Conservation (phyloP, 2,888 invertebrate genomes). For the Arctia plantaginis region DNA sequence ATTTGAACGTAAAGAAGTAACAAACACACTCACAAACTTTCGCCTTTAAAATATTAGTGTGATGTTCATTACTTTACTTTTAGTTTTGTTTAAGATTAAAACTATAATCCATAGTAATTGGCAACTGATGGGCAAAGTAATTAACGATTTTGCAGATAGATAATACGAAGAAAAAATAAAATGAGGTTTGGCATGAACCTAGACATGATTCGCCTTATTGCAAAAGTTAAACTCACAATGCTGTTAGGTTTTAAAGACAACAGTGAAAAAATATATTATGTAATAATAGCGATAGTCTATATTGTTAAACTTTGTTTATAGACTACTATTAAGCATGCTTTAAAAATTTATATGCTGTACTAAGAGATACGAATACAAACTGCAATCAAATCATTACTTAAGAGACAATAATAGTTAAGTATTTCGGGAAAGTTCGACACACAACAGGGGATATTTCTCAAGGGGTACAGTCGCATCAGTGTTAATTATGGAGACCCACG, state of each 20-base stretch:
- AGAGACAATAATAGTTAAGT: neutral
- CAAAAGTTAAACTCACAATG: neutral
- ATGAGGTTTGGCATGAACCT: too few species aligned
- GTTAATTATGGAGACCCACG: too few species aligned
- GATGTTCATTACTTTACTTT: constrained; percentile 6
- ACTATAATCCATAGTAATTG: neutral
- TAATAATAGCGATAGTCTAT: too few species aligned
- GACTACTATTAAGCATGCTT: too few species aligned
- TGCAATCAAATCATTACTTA: neutral
- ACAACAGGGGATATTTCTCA: neutral
- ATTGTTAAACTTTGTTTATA: too few species aligned
- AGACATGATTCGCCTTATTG: neutral
- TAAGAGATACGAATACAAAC: neutral
- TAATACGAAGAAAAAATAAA: neutral
- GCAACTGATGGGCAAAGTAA: neutral
- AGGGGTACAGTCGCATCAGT: neutral
- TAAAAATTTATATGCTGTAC: too few species aligned
- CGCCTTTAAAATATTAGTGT: too few species aligned
- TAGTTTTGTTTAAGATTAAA: neutral
- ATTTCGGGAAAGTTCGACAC: too few species aligned
- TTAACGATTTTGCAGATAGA: neutral
- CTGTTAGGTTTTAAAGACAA: neutral
- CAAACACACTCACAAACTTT: too few species aligned
- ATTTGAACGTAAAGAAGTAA: too few species aligned
- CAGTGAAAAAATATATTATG: neutral